A percentile compares a stretch with the other conserved stretches of the same genome.
Evolutionary conservation across 2,113 vertebrate species (phyloP).

Genomic region (Leiothrix lutea): DNA sequence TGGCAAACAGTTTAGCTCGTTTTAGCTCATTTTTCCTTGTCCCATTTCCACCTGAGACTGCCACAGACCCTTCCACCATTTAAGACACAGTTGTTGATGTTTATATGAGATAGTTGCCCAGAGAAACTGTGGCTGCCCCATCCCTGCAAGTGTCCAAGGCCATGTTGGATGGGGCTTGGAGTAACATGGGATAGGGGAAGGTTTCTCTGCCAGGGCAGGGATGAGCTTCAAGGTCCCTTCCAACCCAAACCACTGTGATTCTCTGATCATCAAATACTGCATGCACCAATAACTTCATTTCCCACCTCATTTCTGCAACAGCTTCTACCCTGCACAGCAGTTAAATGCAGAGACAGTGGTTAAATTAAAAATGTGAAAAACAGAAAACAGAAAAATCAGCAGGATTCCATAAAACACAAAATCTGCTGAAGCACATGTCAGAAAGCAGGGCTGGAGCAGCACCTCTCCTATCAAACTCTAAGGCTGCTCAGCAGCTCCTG

Average conservation of each 20-base stretch:
- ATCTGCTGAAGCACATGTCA: background rate
- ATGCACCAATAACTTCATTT: background rate
- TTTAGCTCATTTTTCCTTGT: background rate
- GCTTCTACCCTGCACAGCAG: background rate
- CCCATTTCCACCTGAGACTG: background rate
- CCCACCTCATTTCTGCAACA: background rate
- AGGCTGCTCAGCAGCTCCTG: background rate
- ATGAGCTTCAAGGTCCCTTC: background rate
- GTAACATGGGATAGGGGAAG: background rate
- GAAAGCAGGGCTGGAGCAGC: background rate
- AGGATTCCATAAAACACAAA: background rate
- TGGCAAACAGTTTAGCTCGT: background rate
- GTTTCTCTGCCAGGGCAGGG: background rate
- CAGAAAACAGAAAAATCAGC: background rate
- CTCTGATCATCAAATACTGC: background rate
- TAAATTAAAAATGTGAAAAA: background rate
- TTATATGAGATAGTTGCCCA: background rate
- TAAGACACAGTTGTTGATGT: background rate
- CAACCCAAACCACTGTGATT: background rate
- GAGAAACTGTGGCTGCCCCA: background rate
- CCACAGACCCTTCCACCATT: background rate
- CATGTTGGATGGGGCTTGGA: background rate
- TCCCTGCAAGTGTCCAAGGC: background rate
- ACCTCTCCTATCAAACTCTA: background rate
- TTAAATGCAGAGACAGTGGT: background rate